These are phyloP conservation scores for Galeopterus variegatus DNA, from an alignment of 2,113 vertebrate genomes.

Conservation along the genomic window DNA sequence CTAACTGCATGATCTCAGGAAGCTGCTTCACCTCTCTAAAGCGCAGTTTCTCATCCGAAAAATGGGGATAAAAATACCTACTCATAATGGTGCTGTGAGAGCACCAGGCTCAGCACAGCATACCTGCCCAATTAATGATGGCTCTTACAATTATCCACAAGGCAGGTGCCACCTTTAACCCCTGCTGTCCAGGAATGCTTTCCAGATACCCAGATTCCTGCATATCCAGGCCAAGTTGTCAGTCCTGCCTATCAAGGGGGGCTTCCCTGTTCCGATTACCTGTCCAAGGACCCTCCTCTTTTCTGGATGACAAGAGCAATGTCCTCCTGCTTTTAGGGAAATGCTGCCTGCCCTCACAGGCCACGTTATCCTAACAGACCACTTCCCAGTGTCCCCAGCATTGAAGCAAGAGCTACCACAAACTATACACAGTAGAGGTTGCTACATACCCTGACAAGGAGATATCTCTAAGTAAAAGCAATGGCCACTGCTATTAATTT, in stretches of 20 bases:
- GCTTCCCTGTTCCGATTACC: not conserved
- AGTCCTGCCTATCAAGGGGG: not conserved
- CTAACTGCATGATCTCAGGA: not conserved
- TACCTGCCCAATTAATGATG: not conserved
- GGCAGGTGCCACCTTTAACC: not conserved
- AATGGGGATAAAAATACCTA: not conserved
- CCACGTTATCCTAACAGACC: not conserved
- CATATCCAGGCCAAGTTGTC: not conserved
- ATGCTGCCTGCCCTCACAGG: not conserved
- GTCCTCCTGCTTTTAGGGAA: not conserved
- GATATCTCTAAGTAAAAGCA: not conserved
- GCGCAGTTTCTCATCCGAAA: not conserved
- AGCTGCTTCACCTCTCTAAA: too few relatives aligned
- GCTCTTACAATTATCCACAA: too few relatives aligned
- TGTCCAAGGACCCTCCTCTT: not conserved
- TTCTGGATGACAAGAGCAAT: not conserved
- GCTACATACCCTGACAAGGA: too few relatives aligned
- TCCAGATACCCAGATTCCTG: not conserved
- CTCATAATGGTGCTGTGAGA: too few relatives aligned
- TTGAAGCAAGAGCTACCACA: not conserved
- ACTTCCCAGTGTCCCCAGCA: not conserved
- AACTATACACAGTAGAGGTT: rapidly evolving
- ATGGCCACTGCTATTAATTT: not conserved
- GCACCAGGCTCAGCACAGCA: not conserved
- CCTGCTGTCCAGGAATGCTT: not conserved